Evolutionary conservation across 2,113 vertebrate genomes (phyloP), one percentile per base, ranked within the genome.

Genomic region (Galeopterus variegatus): DNA sequence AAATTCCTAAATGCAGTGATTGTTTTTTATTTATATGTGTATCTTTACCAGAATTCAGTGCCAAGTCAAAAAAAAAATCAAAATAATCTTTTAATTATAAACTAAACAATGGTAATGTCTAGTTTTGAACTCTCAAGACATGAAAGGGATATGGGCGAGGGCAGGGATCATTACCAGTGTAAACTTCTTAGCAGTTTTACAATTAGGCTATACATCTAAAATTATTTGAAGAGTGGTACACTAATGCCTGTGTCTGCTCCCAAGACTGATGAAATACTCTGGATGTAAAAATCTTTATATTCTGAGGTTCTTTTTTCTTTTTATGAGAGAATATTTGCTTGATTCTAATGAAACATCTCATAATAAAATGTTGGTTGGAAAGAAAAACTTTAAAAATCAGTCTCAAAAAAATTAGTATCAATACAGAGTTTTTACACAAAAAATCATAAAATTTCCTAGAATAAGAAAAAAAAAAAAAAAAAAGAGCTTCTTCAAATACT

Each of bases 401-500:
- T 58, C 18, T 91, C 4, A 81, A 75, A 18, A 89, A 95, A 96
- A 88, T 81, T 75, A 89, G 19, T 69, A 94, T 76, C 45, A 89
- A 56, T 62, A 26, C 3, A 90, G n/a, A 0, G 79, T 90, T 88
- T 31, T 90, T 93, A 88, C n/a, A 88, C 3, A 70, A 58, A 58
- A 85, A 84, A 79, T 52, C 62, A 95, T 64, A 60, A 95, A 13
- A 23, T 87, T 96, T 83, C 83, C 69, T 65, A 93, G 48, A 97
- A 64, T 50, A 50, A 79, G 76, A 31, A 58, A 91, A 41, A 41
- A 41, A 41, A 41, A 41, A 41, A 41, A 3, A 41, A 41, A 96
- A 50, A 62, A 67, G 54, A 95, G 4, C n/a, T 93, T 97, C 73
- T 94, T 24, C 92, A 92, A 88, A 88, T 96, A 99, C 99, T 99